phyloP scores from a whole-genome alignment of 2,888 invertebrate species.

The Hyalella azteca region DNA sequence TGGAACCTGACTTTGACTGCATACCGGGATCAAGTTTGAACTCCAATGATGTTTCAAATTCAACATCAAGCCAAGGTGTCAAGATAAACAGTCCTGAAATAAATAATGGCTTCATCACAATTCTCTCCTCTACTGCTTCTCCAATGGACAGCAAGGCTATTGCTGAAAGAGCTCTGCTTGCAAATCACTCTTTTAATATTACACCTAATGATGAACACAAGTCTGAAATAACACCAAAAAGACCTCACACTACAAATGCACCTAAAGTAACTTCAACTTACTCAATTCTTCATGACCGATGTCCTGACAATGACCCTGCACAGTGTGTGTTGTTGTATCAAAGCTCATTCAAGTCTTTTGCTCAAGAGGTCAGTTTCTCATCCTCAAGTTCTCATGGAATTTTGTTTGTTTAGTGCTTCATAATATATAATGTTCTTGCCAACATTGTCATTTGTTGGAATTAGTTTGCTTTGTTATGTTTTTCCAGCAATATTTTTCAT shows the following conservation, averaged over 20 bases:
- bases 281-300: neutral
- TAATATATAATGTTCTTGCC: too few species aligned
- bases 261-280: neutral
- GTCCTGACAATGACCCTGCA: conserved; percentile 39
- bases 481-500: too few species aligned
- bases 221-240: neutral
- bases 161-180: neutral
- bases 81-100: too few species aligned
- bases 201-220: neutral
- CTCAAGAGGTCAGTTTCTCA: conserved; percentile 44
- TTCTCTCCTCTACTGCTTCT: too few species aligned
- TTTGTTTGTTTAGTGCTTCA: too few species aligned
- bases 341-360: conserved; percentile 46
- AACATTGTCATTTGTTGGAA: too few species aligned
- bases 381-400: too few species aligned
- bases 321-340: conserved; percentile 44
- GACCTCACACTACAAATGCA: neutral
- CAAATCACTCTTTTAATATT: neutral
- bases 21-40: neutral
- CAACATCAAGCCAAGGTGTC: neutral
- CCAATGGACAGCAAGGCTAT: too few species aligned
- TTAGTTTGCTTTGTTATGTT: too few species aligned
- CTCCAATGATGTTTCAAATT: neutral
- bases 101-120: too few species aligned
- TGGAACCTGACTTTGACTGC: neutral